phyloP scores from a whole-genome alignment of 1,140 invertebrate genomes.

The Zaprionus africanus region DNA sequence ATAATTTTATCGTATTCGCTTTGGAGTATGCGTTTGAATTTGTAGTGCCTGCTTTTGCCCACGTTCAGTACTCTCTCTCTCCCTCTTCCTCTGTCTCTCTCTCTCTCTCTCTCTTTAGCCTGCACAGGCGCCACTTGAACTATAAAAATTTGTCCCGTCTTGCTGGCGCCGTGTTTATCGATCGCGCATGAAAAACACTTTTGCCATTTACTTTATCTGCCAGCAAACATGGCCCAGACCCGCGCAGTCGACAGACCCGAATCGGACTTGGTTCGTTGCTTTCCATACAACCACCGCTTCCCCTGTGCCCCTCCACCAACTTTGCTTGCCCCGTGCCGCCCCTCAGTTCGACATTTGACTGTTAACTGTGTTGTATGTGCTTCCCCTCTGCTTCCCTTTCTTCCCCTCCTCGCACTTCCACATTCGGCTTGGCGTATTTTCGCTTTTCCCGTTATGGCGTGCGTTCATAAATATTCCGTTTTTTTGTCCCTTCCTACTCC shows the following conservation, averaged over 20 bases:
- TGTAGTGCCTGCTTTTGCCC: slow-evolving; percentile 75
- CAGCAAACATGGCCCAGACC: slow-evolving; percentile 73
- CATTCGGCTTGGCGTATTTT: slow-evolving; percentile 69
- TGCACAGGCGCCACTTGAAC: slow-evolving; percentile 83
- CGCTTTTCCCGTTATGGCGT: slow-evolving; percentile 71
- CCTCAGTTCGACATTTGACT: slow-evolving; percentile 40
- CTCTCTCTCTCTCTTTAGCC: slow-evolving; percentile 11
- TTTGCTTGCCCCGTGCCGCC: background rate
- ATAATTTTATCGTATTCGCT: slow-evolving; percentile 79
- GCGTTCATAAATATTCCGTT: slow-evolving; percentile 78
- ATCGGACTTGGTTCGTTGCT: slow-evolving; percentile 71
- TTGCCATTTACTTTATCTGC: slow-evolving; percentile 81
- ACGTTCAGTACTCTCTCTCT: slow-evolving; percentile 42
- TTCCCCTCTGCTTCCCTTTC: background rate
- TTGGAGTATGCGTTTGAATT: slow-evolving; percentile 58
- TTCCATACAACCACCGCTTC: slow-evolving; percentile 21
- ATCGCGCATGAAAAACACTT: slow-evolving; percentile 81
- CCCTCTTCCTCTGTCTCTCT: background rate
- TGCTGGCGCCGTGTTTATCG: slow-evolving; percentile 80
- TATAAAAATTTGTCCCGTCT: slow-evolving; percentile 84
- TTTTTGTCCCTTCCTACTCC: background rate
- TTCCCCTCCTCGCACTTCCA: background rate
- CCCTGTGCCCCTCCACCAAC: background rate
- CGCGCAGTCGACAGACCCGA: slow-evolving; percentile 45
- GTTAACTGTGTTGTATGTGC: slow-evolving; percentile 40